A percentile compares a stretch with the other conserved stretches of the same genome.
Evolutionary conservation across 2,113 vertebrate species (phyloP).

Genomic region (Monopterus albus): DNA sequence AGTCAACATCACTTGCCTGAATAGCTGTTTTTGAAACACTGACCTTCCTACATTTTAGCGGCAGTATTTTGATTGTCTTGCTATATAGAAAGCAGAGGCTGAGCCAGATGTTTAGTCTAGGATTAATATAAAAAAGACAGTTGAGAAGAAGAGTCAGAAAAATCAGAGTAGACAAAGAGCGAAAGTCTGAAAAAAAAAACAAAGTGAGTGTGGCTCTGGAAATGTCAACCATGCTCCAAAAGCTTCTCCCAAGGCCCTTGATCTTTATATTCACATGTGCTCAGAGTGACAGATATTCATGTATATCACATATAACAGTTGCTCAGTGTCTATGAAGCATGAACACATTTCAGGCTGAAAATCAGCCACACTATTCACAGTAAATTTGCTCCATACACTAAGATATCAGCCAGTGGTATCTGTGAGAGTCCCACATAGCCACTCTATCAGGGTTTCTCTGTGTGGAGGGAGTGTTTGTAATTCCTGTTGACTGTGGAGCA

Average conservation of each 20-base stretch:
- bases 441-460: no score
- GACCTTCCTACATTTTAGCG: no score
- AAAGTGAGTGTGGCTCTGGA: background rate
- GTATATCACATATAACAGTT: background rate
- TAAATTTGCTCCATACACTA: no score
- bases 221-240: slow-evolving; percentile 17
- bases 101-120: slow-evolving; percentile 15
- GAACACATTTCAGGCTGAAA: background rate
- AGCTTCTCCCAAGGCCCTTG: background rate
- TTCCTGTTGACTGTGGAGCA: no score
- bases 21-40: no score
- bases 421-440: no score
- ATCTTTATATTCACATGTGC: background rate
- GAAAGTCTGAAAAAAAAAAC: background rate
- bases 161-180: background rate
- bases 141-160: background rate
- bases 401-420: no score
- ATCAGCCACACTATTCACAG: background rate
- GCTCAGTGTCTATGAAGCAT: background rate
- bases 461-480: no score
- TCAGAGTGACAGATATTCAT: background rate
- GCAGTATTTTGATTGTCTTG: no score
- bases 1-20: no score
- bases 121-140: slow-evolving; percentile 3
- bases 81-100: background rate